Evolutionary conservation across 2,797 vertebrate genomes (phyloP), one percentile per base, ranked within the genome.

Genomic region (Tauraco hartlaubi): DNA sequence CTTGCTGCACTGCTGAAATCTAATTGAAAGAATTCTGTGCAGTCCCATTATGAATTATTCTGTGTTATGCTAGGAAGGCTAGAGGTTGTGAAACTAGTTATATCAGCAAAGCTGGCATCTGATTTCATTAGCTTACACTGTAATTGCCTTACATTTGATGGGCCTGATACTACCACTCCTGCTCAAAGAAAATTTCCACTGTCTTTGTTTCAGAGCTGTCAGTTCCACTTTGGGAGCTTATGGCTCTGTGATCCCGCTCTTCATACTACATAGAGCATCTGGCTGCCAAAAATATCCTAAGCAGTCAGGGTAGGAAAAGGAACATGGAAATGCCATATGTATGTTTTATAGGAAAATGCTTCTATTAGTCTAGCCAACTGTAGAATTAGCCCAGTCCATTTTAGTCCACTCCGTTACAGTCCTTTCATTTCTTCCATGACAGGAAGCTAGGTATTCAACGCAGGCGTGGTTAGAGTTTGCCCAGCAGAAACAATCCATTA

Each of bases 41-140:
- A 92, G 83, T 91, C 96, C 94, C 95, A 95, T 92, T 95, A 96
- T 97, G 97, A 98, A 97, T 98, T 98, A 96, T 97, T 96, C 94
- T 94, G 79, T 94, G 94, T 96, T 97, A 95, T 92, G 85, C 73
- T 96, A 83, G 85, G 90, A 97, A 97, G 91, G 79, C 87, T 96
- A 96, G 85, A 96, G 93, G 83, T 96, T 93, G 92, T 85, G 76
- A 95, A 97, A 97, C 80, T 93, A 90, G 96, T 96, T 96, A 88
- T 67, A 96, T 91, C 81, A 96, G 96, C 93, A 97, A 92, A 68
- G 17, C 92, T 94, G 84, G 71, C 85, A 93, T 94, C 63, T 97
- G 96, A 96, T 94, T 96, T 82, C 72, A 96, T 96, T 97, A 97
- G 67, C 74, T 94, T 94, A 87, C 79, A 87, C 72, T 64, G 81